A percentile compares a stretch with the other conserved stretches of the same genome.
phyloP scores from a whole-genome alignment of 1,140 invertebrate species.

The Drosophila pectinifera region DNA sequence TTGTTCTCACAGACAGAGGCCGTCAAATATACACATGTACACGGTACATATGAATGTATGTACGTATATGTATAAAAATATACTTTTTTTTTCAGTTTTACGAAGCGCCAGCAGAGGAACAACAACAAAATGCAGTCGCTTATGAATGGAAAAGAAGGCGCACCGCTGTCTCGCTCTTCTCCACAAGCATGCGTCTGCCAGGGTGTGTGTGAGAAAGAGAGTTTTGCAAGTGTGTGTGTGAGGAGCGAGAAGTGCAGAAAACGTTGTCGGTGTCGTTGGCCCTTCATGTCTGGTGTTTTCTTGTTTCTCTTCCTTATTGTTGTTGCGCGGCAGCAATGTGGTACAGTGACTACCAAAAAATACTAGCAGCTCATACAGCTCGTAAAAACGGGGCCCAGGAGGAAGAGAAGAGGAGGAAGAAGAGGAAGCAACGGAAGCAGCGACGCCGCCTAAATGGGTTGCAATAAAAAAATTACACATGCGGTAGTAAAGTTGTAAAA shows the following conservation, averaged over 20 bases:
- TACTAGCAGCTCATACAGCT: constrained; percentile 59
- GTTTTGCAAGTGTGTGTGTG: constrained; percentile 22
- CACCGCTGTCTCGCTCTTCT: constrained; percentile 34
- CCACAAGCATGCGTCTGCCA: constrained; percentile 1
- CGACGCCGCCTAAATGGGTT: constrained; percentile 45
- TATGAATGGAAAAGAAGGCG: constrained; percentile 55
- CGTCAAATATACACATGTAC: constrained; percentile 1
- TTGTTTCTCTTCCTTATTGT: constrained; percentile 52
- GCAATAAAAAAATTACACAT: constrained; percentile 74
- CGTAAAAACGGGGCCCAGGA: constrained; percentile 57
- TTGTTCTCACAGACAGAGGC: constrained; percentile 23
- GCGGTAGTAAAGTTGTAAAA: constrained; percentile 76
- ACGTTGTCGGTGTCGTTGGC: constrained; percentile 66
- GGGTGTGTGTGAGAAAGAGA: constrained; percentile 8
- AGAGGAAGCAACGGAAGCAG: constrained; percentile 27
- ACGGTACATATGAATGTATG: background rate
- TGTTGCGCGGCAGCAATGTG: constrained; percentile 70
- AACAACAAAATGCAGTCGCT: constrained; percentile 46
- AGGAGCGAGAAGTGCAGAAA: constrained; percentile 30
- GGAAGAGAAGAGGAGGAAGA: background rate
- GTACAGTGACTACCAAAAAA: constrained; percentile 82
- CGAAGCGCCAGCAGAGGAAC: constrained; percentile 37
- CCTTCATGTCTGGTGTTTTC: constrained; percentile 71
- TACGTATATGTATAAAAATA: background rate
- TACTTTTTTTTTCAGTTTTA: constrained; percentile 20